phyloP scores from a whole-genome alignment of 2,113 vertebrate genomes.

The Petromus typicus region DNA sequence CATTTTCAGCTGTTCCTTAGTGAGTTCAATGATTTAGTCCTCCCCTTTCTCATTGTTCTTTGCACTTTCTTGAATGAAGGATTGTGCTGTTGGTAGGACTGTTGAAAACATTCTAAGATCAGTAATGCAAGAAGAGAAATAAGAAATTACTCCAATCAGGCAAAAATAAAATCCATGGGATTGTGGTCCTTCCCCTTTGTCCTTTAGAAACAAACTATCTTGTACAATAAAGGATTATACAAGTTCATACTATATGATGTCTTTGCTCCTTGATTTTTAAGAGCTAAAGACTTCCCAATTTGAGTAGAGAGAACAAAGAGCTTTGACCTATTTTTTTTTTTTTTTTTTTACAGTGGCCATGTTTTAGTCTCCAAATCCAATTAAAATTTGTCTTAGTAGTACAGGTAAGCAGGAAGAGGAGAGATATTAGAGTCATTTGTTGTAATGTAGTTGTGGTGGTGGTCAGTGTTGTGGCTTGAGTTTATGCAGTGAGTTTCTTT shows the following conservation, averaged over 20 bases:
- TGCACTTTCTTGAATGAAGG: conserved; percentile 11
- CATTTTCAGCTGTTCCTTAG: conserved; percentile 76
- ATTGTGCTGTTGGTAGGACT: neutral
- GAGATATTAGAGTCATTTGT: conserved; percentile 69
- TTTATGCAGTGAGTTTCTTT: conserved; percentile 52
- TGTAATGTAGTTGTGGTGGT: conserved; percentile 51
- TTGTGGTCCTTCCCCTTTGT: neutral
- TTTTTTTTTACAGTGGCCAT: conserved; percentile 65
- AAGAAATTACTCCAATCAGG: conserved; percentile 45
- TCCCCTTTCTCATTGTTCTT: conserved; percentile 39
- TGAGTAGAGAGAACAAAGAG: conserved; percentile 65
- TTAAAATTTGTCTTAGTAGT: conserved; percentile 79
- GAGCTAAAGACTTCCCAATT: conserved; percentile 42
- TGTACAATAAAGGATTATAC: conserved; percentile 44
- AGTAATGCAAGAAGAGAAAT: conserved; percentile 1
- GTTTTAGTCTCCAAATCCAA: conserved; percentile 79
- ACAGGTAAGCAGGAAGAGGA: conserved; percentile 13
- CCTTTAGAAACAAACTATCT: conserved; percentile 32
- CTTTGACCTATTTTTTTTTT: conserved; percentile 69
- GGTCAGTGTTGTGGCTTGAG: conserved; percentile 49
- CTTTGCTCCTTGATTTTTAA: conserved; percentile 77
- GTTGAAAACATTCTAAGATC: conserved; percentile 41
- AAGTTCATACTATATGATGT: neutral
- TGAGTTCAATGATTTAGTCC: conserved; percentile 69
- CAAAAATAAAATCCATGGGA: conserved; percentile 26